Evolutionary conservation across 64 coral and sea anemone genomes (phyloP), one percentile per base, ranked within the genome.

Genomic region (Montipora capricornis): DNA sequence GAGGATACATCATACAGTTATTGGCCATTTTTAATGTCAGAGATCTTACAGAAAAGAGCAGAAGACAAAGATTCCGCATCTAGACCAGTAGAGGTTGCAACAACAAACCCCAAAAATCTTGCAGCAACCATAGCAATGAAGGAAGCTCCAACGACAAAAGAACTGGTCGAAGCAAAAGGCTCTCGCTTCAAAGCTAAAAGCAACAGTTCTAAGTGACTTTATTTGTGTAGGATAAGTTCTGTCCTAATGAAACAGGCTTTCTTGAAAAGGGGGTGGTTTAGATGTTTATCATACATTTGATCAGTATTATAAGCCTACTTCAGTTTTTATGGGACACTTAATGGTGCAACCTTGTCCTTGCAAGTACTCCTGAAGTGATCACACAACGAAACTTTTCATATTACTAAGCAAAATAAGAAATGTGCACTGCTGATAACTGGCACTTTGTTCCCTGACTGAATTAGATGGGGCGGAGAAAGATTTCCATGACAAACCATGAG

Each of bases 81-180:
- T 11, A 75, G 85, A 75, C 44, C 20, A 24, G 70, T 75, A 20
- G 67, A 71, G n/a, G 69, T 75, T 44, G 69, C 69, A 46, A 17
- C 85, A 51, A 37, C 47, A 74, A 75, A 57, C 68, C 69, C 68
- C 8, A 45, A 88, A 49, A 15, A 88, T 20, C 85, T 88, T 14
- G 68, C 85, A 45, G 71, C 87, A 77, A 89, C 87, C 83, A 87
- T 87, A 51, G 83, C 83, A 45, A 70, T 87, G 66, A 87, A 22
- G 48, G 83, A 47, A 44, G 58, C 83, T 67, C 64, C 83, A 19
- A 16, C 67, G 26, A 87, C 84, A 26, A 47, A 22, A 73, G 84
- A 87, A 69, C 61, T 87, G 47, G 53, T 78, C 15, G n/a, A 75
- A 55, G 26, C n/a, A 74, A 89, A 70, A 74, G 11, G 61, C 26